Percentiles rank a stretch among this genome's conserved stretches.
These are phyloP conservation scores for Urocynchramus pylzowi DNA, from an alignment of 2,113 vertebrate genomes.

Conservation along the genomic window DNA sequence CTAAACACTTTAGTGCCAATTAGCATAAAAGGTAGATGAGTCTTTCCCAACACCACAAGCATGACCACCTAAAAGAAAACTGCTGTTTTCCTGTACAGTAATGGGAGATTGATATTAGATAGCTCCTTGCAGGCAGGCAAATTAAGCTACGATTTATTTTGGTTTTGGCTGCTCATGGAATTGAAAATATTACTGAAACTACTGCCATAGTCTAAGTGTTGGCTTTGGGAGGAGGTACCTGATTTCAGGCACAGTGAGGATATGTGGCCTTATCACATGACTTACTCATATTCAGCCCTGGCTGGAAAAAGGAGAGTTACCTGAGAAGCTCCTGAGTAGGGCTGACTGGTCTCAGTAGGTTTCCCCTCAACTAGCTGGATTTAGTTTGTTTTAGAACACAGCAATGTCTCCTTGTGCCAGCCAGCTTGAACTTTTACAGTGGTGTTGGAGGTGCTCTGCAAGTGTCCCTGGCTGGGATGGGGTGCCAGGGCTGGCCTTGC, in stretches of 20 bases:
- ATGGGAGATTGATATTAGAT: slow-evolving; percentile 51
- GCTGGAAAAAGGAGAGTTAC: background rate
- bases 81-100: slow-evolving; percentile 16
- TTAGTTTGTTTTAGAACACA: background rate
- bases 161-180: background rate
- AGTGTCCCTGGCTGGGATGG: accelerated
- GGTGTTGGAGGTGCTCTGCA: background rate
- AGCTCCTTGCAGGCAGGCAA: slow-evolving; percentile 23
- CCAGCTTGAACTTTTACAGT: background rate
- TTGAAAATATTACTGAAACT: background rate
- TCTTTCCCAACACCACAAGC: background rate
- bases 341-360: background rate
- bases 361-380: background rate
- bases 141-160: slow-evolving; percentile 43
- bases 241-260: background rate
- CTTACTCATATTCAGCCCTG: background rate
- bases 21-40: slow-evolving; percentile 6
- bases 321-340: background rate
- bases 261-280: accelerated
- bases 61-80: background rate
- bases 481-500: accelerated
- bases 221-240: background rate
- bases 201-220: background rate
- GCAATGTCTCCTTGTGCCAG: background rate
- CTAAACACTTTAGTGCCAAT: slow-evolving; percentile 57